These are phyloP conservation scores for Neostethus bicornis DNA, from an alignment of 2,797 vertebrate genomes.

Conservation along the genomic window DNA sequence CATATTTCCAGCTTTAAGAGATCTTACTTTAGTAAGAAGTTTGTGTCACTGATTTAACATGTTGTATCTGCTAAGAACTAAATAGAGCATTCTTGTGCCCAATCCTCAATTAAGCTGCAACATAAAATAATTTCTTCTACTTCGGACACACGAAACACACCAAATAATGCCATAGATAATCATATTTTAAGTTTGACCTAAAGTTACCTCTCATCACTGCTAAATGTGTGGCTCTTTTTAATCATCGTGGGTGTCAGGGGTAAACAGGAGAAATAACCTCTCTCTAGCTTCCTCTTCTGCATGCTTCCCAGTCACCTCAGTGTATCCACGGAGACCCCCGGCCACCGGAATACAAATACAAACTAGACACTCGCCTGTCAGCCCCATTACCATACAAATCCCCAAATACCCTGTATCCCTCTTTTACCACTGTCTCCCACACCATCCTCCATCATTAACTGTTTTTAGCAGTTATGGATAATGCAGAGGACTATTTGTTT, in stretches of 20 bases:
- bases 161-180: constrained; percentile 27
- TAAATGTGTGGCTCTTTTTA: constrained; percentile 65
- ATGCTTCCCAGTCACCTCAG: constrained; percentile 89
- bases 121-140: neutral
- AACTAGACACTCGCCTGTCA: constrained; percentile 75
- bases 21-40: too few species aligned
- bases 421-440: constrained; percentile 56
- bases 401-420: constrained; percentile 56
- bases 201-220: constrained; percentile 64
- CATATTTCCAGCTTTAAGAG: too few species aligned
- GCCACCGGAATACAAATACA: constrained; percentile 89
- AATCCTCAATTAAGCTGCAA: neutral
- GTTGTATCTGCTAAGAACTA: too few species aligned
- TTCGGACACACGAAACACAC: neutral
- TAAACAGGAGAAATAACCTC: constrained; percentile 72
- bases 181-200: constrained; percentile 54
- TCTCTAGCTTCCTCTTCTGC: constrained; percentile 82
- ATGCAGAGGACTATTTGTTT: constrained; percentile 56
- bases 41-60: too few species aligned
- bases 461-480: constrained; percentile 74
- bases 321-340: constrained; percentile 91
- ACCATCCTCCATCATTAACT: constrained; percentile 76
- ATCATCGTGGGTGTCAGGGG: constrained; percentile 74
- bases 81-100: too few species aligned
- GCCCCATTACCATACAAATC: constrained; percentile 47